Evolutionary conservation across 2,888 invertebrate genomes (phyloP).

Genomic region (Ligdia adustata): DNA sequence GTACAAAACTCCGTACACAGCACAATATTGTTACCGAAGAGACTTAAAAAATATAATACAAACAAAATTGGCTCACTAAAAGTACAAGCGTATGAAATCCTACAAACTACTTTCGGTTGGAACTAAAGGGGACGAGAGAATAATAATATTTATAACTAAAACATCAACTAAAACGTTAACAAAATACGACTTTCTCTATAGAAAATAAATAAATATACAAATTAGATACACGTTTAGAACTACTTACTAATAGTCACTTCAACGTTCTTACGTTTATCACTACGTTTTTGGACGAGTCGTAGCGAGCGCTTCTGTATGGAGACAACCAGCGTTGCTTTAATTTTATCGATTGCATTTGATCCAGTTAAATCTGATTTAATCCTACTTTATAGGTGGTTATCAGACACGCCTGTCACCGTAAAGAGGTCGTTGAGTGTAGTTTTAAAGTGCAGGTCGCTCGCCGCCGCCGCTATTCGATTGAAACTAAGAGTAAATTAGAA

Average conservation of each 20-base stretch:
- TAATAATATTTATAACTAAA: slow-evolving; percentile 52
- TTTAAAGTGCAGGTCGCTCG: slow-evolving; percentile 51
- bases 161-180: slow-evolving; percentile 84
- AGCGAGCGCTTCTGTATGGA: slow-evolving; percentile 51
- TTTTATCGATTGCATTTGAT: slow-evolving; percentile 26
- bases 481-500: slow-evolving; percentile 61
- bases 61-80: slow-evolving; percentile 77
- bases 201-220: slow-evolving; percentile 84
- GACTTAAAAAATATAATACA: slow-evolving; percentile 75
- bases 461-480: slow-evolving; percentile 48
- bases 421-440: slow-evolving; percentile 24
- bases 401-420: slow-evolving; percentile 25
- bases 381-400: slow-evolving; percentile 14
- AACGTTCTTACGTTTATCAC: slow-evolving; percentile 70
- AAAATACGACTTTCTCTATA: slow-evolving; percentile 84
- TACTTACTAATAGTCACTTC: slow-evolving; percentile 78
- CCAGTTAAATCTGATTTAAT: slow-evolving; percentile 41
- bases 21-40: slow-evolving; percentile 67
- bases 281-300: slow-evolving; percentile 60
- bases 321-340: slow-evolving; percentile 10
- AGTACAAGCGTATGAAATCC: slow-evolving; percentile 83
- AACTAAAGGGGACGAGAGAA: slow-evolving; percentile 75
- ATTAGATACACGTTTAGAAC: slow-evolving; percentile 80
- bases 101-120: slow-evolving; percentile 79
- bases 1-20: slow-evolving; percentile 62